A percentile compares a stretch with the other conserved stretches of the same genome.
Conservation (phyloP, 2,113 vertebrate species). For the Gymnobelideus leadbeateri region DNA sequence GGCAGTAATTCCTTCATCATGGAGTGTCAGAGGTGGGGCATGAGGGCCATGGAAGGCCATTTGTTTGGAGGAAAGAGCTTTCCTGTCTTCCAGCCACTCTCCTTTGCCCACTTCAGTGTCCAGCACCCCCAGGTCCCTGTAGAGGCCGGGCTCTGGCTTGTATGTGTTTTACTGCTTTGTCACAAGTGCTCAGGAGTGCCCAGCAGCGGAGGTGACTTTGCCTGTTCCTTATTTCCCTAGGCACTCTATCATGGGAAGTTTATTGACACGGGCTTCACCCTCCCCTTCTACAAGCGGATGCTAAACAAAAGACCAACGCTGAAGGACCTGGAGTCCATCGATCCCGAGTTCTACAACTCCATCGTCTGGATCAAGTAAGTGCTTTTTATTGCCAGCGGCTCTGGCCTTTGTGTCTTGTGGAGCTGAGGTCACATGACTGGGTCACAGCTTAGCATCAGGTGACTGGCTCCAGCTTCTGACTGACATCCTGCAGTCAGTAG, state of each 20-base stretch:
- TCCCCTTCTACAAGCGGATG: constrained; percentile 99
- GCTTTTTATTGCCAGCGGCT: fast-evolving
- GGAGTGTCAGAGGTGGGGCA: background rate
- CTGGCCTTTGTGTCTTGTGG: background rate
- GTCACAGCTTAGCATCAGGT: background rate
- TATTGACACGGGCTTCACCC: constrained; percentile 97
- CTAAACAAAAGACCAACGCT: constrained; percentile 97
- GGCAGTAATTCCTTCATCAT: background rate
- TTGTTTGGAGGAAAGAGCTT: background rate
- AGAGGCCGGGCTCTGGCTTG: background rate
- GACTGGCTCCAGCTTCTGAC: background rate
- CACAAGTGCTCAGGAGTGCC: background rate
- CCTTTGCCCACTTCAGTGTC: too few relatives aligned
- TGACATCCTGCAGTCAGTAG: fast-evolving
- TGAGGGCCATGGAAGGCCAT: background rate
- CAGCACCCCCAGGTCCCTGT: too few relatives aligned
- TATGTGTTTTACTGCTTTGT: background rate
- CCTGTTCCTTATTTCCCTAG: constrained; percentile 78
- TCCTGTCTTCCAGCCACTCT: background rate
- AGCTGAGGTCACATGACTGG: background rate
- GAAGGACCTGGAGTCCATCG: constrained; percentile 98
- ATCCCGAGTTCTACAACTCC: constrained; percentile 98
- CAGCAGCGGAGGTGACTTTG: background rate
- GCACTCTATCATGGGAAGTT: constrained; percentile 98
- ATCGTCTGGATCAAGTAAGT: constrained; percentile 99